These are phyloP conservation scores for Lochmaea capreae DNA, from an alignment of 2,888 invertebrate genomes.

Conservation along the genomic window DNA sequence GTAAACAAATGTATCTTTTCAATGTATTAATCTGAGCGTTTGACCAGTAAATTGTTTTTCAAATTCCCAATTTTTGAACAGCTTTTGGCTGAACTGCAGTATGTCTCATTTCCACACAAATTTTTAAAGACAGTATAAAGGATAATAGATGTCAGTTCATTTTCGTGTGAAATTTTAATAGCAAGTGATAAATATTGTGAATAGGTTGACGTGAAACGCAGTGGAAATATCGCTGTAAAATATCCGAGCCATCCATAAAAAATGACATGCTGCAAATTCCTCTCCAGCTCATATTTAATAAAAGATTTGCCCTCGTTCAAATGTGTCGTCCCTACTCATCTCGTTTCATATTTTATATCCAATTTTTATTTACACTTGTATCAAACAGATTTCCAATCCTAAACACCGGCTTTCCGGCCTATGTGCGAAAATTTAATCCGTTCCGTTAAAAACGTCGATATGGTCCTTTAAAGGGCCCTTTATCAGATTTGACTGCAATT, in stretches of 20 bases:
- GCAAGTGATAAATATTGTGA: neutral
- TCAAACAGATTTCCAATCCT: constrained; percentile 26
- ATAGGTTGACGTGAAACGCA: neutral
- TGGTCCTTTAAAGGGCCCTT: constrained; percentile 33
- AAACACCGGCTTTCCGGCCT: constrained; percentile 23
- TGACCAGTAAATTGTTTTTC: too few species aligned
- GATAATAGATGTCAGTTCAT: neutral
- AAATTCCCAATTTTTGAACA: too few species aligned
- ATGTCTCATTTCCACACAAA: too few species aligned
- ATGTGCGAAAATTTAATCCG: constrained; percentile 33
- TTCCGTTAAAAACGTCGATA: constrained; percentile 38
- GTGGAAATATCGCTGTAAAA: neutral
- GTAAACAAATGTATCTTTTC: too few species aligned
- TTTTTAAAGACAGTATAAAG: too few species aligned
- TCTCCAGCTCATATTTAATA: constrained; percentile 6
- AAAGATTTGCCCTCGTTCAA: constrained; percentile 18
- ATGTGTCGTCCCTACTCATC: constrained; percentile 24
- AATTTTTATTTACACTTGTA: constrained; percentile 33
- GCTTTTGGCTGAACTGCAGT: too few species aligned
- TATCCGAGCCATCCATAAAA: neutral
- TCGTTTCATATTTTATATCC: constrained; percentile 26
- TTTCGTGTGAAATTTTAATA: neutral
- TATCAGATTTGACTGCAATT: constrained; percentile 44
- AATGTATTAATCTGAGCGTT: too few species aligned
- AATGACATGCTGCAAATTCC: neutral